These are phyloP conservation scores for Lucifuga dentata DNA, from an alignment of 2,113 vertebrate genomes.

Conservation along the genomic window DNA sequence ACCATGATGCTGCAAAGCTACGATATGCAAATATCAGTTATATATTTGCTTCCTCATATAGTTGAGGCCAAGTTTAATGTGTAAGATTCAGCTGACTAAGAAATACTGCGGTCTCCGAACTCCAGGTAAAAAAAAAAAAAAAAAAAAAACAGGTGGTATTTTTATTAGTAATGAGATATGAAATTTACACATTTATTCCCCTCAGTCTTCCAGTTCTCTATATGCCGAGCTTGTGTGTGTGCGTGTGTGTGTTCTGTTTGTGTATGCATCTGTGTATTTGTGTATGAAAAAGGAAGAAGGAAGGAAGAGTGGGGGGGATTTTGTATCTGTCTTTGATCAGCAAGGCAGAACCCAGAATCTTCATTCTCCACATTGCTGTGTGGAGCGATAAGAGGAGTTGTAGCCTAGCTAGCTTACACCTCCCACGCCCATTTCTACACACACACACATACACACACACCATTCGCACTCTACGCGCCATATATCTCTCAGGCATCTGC, in stretches of 20 bases:
- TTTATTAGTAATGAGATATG: constrained; percentile 12
- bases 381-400: constrained; percentile 71
- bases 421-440: constrained; percentile 61
- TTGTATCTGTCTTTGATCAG: constrained; percentile 70
- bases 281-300: constrained; percentile 7
- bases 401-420: constrained; percentile 62
- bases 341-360: constrained; percentile 68
- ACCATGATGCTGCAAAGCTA: too few relatives aligned
- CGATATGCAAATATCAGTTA: too few relatives aligned
- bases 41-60: too few relatives aligned
- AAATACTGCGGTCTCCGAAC: too few relatives aligned
- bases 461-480: constrained; percentile 25
- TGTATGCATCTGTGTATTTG: neutral
- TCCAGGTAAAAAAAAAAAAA: too few relatives aligned
- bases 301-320: neutral
- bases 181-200: constrained; percentile 12
- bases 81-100: too few relatives aligned
- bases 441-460: neutral
- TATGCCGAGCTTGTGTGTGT: constrained; percentile 48
- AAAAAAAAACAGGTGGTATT: constrained; percentile 19
- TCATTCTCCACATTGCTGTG: constrained; percentile 78
- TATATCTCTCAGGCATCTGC: constrained; percentile 70
- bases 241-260: constrained; percentile 10
- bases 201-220: constrained; percentile 31
- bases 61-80: too few relatives aligned